Base-by-base conservation (phyloP, 2,888 invertebrate genomes). In the Drosophila parthenogenetica region DNA sequence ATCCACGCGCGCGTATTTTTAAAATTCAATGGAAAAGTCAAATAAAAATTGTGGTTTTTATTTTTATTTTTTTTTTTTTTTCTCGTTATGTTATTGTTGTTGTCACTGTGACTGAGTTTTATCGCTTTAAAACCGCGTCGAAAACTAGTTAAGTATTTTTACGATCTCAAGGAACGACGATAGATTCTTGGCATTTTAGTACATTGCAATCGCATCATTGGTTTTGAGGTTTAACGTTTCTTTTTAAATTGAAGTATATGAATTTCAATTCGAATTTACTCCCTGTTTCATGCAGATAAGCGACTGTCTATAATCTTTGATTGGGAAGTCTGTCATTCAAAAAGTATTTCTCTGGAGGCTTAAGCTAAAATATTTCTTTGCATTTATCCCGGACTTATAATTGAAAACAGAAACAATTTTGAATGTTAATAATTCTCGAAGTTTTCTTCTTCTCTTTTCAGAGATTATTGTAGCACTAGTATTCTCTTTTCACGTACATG, bases 21-120 rank as follows among this genome's bases (percentile, higher is more conserved):
- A 71, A 84, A 83, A 83, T 80, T 83, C 82, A 84, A 83, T 84
- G 63, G 77, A 77, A 81, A 80, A 70, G 49, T 69, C 54, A 67
- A 76, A 81, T 83, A 84, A 80, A 81, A 79, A 65, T 70, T 70
- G 62, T 70, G 62, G 69, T 70, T 77, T 69, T 57, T 64, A 67
- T 79, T 73, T 37, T 32, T 16, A 10, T 54, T 49, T 39, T 49
- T 69, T 25, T 40, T 45, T 19, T 25, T 50, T 29, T 42, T 69
- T 17, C 32, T 32, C 39, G 51, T 16, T 48, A 10, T 50, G 54
- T 71, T 66, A 40, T 68, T 68, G 54, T 50, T 54, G 53, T 65
- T 59, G 13, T 59, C 17, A 19, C 13, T 50, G 13, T 35, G 40
- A 16, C 43, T 35, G 22, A 39, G 60, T 79, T 81, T 81, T 80